A percentile compares a stretch with the other conserved stretches of the same genome.
Evolutionary conservation across 2,797 vertebrate genomes (phyloP).

Genomic region (Tauraco hartlaubi): DNA sequence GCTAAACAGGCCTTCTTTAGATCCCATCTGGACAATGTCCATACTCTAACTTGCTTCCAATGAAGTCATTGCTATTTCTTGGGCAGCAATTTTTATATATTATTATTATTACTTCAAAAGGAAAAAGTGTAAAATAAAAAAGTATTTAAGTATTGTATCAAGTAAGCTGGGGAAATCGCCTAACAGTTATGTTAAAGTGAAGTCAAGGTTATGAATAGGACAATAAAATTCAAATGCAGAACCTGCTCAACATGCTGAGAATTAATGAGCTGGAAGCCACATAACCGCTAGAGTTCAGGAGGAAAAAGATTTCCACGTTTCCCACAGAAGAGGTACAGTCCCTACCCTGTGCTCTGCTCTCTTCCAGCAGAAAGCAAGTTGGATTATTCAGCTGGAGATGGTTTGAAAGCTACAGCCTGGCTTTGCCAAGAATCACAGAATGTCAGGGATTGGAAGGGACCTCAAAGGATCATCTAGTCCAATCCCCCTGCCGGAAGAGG

Average conservation of each 20-base stretch:
- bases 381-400: accelerated
- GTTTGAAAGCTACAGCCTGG: background rate
- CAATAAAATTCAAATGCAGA: background rate
- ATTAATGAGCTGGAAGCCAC: background rate
- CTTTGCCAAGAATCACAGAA: background rate
- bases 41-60: background rate
- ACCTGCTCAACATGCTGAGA: background rate
- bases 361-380: background rate
- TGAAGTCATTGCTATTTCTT: background rate
- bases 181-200: background rate
- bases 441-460: too few relatives aligned
- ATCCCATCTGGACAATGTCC: background rate
- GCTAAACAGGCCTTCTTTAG: background rate
- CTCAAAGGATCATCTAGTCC: too few relatives aligned
- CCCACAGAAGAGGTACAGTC: accelerated
- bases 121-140: background rate
- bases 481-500: too few relatives aligned
- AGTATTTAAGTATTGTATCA: background rate
- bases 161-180: background rate
- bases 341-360: accelerated
- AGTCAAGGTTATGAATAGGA: background rate
- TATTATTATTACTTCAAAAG: background rate
- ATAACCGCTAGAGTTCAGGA: accelerated
- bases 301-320: accelerated
- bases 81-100: background rate